phyloP scores from a whole-genome alignment of 2,113 vertebrate genomes.

The Connochaetes taurinus region DNA sequence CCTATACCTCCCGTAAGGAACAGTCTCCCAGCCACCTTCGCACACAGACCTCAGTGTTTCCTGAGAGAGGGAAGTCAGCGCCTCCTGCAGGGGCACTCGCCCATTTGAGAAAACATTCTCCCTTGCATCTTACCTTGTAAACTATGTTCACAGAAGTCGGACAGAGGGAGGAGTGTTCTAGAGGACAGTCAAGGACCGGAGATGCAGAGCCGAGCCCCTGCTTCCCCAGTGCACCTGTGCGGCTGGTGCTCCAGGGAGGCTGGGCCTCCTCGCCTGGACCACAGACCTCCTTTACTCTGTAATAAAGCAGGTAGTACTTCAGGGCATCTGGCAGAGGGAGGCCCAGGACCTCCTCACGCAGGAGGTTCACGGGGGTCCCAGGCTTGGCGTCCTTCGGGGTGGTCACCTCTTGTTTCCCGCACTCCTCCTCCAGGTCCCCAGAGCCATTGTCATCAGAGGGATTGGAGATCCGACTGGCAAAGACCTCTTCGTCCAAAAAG shows the following conservation, averaged over 20 bases:
- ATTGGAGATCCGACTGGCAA: conserved; percentile 84
- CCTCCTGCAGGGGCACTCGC: conserved; percentile 22
- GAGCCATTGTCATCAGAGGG: conserved; percentile 80
- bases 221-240: conserved; percentile 45
- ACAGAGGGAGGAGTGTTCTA: conserved; percentile 68
- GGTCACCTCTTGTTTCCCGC: conserved; percentile 69
- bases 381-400: conserved; percentile 76
- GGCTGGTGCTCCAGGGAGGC: conserved; percentile 51
- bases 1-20: neutral
- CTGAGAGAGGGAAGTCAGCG: neutral
- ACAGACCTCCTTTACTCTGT: conserved; percentile 88
- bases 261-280: conserved; percentile 45
- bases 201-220: conserved; percentile 59
- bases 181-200: conserved; percentile 61
- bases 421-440: conserved; percentile 79
- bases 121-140: neutral
- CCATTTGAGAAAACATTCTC: conserved; percentile 17
- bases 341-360: conserved; percentile 90
- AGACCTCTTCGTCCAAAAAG: conserved; percentile 89
- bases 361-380: conserved; percentile 86
- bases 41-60: neutral
- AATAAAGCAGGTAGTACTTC: conserved; percentile 94
- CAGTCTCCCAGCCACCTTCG: neutral
- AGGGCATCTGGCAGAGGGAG: conserved; percentile 93
- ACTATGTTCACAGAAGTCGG: conserved; percentile 68